Percentiles rank a stretch among this genome's conserved stretches.
Conservation (phyloP, 2,113 vertebrate genomes). For the Takifugu bimaculatus region DNA sequence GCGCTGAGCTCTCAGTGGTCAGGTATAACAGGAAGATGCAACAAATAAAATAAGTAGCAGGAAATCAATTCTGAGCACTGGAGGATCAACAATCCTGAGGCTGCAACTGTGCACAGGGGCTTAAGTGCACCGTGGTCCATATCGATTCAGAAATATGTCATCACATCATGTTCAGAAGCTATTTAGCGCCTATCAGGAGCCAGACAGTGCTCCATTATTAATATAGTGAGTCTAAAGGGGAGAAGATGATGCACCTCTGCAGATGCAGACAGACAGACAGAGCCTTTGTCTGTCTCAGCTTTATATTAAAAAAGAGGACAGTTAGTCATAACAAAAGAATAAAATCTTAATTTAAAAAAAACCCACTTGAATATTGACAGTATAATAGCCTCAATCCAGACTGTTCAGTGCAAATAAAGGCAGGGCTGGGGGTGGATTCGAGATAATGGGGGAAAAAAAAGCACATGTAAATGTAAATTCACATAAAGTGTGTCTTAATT, state of each 20-base stretch:
- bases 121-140: constrained; percentile 29
- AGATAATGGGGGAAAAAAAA: constrained; percentile 16
- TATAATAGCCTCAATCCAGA: constrained; percentile 7
- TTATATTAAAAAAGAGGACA: background rate
- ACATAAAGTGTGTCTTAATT: constrained; percentile 18
- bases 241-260: constrained; percentile 13
- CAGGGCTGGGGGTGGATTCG: background rate
- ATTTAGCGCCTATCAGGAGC: constrained; percentile 44
- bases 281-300: constrained; percentile 8
- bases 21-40: constrained; percentile 12
- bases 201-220: constrained; percentile 63
- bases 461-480: constrained; percentile 3
- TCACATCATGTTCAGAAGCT: constrained; percentile 54
- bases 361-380: background rate
- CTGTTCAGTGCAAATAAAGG: constrained; percentile 2
- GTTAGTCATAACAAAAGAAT: constrained; percentile 10
- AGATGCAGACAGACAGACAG: background rate
- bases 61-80: constrained; percentile 37
- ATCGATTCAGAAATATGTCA: constrained; percentile 55
- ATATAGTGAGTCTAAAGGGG: constrained; percentile 24
- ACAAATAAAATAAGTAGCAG: constrained; percentile 25
- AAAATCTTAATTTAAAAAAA: constrained; percentile 8
- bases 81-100: constrained; percentile 11
- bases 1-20: background rate
- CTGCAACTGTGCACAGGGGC: constrained; percentile 7